phyloP scores from a whole-genome alignment of 2,797 vertebrate genomes.

The Champsocephalus esox region DNA sequence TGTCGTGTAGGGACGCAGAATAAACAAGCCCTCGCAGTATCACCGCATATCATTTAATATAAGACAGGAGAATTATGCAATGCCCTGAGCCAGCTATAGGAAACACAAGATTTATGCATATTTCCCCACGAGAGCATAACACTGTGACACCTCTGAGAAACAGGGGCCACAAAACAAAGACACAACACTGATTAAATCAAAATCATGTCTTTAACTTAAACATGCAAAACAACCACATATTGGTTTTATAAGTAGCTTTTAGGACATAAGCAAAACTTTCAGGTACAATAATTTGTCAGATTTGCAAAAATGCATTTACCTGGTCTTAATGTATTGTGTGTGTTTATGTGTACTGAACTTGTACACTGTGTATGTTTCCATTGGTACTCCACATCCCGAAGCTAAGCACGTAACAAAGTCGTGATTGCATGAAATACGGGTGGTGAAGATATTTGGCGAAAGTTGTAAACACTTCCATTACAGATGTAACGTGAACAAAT shows the following conservation, averaged over 20 bases:
- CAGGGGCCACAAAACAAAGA: constrained; percentile 40
- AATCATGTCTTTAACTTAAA: constrained; percentile 23
- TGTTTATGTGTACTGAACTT: background rate
- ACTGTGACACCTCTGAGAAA: constrained; percentile 46
- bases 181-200: constrained; percentile 46
- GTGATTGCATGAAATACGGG: constrained; percentile 34
- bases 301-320: constrained; percentile 12
- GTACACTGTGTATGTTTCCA: background rate
- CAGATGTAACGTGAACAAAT: constrained; percentile 72
- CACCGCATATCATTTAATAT: constrained; percentile 55
- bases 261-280: background rate
- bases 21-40: constrained; percentile 54
- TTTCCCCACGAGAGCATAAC: constrained; percentile 54
- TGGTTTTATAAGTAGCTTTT: background rate
- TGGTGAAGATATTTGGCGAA: constrained; percentile 57
- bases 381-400: constrained; percentile 24
- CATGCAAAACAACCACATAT: background rate
- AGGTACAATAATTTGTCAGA: constrained; percentile 1
- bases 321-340: background rate
- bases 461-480: constrained; percentile 74
- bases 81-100: constrained; percentile 42
- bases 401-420: constrained; percentile 30
- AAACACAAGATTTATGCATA: constrained; percentile 44
- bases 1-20: constrained; percentile 51
- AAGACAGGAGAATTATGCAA: constrained; percentile 52